These are phyloP conservation scores for Acropora yongei DNA, from an alignment of 64 coral and sea anemone species.

Conservation along the genomic window DNA sequence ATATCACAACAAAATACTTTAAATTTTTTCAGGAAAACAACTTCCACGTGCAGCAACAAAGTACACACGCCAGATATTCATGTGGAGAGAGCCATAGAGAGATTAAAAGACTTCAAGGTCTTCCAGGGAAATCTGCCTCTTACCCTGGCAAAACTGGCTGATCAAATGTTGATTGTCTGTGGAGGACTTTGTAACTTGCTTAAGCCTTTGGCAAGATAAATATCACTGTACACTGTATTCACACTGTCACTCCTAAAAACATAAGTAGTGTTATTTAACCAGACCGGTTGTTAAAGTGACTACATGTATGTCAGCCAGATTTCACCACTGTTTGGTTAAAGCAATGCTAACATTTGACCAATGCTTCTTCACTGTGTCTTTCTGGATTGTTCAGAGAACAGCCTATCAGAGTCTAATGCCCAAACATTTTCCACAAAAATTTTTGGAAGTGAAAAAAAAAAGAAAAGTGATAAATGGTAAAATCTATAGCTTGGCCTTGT, in stretches of 20 bases:
- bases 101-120: constrained; percentile 67
- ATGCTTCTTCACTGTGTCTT: constrained; percentile 16
- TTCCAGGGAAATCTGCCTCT: constrained; percentile 74
- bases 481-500: background rate
- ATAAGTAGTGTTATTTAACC: background rate
- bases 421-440: constrained; percentile 1
- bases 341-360: constrained; percentile 8
- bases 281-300: constrained; percentile 17
- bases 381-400: background rate
- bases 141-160: constrained; percentile 54
- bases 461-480: constrained; percentile 5
- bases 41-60: constrained; percentile 61
- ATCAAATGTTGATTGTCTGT: constrained; percentile 72
- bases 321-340: constrained; percentile 5
- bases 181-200: constrained; percentile 40
- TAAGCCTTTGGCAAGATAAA: constrained; percentile 51
- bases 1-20: background rate
- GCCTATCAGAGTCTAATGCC: constrained; percentile 10
- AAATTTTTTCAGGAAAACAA: constrained; percentile 58
- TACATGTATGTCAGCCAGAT: background rate
- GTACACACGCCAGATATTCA: constrained; percentile 69
- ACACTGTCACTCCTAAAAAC: constrained; percentile 16
- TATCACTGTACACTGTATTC: constrained; percentile 4
- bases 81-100: constrained; percentile 62
- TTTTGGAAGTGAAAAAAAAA: constrained; percentile 16